Base-by-base conservation (phyloP, 2,888 invertebrate species). In the Dione juno region DNA sequence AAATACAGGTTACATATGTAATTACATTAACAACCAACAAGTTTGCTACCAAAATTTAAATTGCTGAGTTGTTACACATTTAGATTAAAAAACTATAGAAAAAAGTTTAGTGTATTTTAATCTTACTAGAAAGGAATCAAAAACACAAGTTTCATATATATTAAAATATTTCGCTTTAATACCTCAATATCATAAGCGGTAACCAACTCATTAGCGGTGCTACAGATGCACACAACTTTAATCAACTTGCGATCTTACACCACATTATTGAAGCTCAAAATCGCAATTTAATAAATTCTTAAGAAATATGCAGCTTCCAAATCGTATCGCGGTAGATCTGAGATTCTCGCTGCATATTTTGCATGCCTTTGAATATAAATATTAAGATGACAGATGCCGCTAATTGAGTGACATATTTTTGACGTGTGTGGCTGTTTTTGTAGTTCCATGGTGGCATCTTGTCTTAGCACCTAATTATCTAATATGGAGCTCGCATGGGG, bases 191-290 rank as follows among this genome's bases (percentile, higher is more conserved):
- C 76, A 77, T 58, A 73, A 74, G 77, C 81, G 77, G 45, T 69
- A 69, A 71, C 74, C 76, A 75, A 75, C 76, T 77, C 79, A 81
- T 81, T 80, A 81, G 77, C 77, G 71, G 64, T 16, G 11, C 9
- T 7, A 9, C 9, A 9, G 10, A 61, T n/a, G 35, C 35, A 28
- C 11, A 16, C 19, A 3, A 21, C 13, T 5, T n/a, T 43, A 13
- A 41, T 7, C 28, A 43, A 28, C 5, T 43, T 61, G 43, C 10
- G 43, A 61, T 61, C 43, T 28, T 61, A 59, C 10, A 2, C n/a
- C 43, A 1, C 6, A n/a, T 7, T 28, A 3, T 11, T 61, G 28
- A 61, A 10, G n/a, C 28, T n/a, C 7, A 45, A 28, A 45, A 28
- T 45, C 7, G 14, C 6, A 37, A 16, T 45, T n/a, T 61, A 0